Base-by-base conservation (phyloP, 2,797 vertebrate species). In the Gila robusta region DNA sequence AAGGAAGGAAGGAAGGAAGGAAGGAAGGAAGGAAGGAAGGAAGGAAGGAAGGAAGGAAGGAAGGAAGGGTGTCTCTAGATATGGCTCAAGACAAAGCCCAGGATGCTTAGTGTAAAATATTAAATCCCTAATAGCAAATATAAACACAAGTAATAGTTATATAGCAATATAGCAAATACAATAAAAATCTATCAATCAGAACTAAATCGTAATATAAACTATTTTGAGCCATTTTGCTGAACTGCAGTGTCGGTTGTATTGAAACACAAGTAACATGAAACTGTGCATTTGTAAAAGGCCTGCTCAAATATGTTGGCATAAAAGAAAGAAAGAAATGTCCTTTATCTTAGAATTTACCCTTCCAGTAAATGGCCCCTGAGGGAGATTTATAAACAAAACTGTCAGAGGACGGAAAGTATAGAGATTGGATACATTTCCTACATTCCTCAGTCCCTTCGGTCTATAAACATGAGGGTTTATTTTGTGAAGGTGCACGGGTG, bases 401-500 rank as follows among this genome's bases (percentile, higher is more conserved):
- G 83, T 86, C 79, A 84, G 84, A 87, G 90, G 83, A 80, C 1
- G 41, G 86, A 67, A 49, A 82, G 84, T 76, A 83, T 84, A 72
- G 77, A 87, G 90, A 89, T 89, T 89, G 78, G 90, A 91, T 88
- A 91, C 88, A 89, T 90, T 90, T 92, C 77, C 86, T 67, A 83
- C 90, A 92, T 91, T 90, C 88, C 91, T 91, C 74, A 62, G 88
- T 91, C 92, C 86, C 83, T 84, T 73, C 76, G 9, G 85, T 52
- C 66, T 86, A 85, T 91, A 93, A 92, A 93, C 91, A 91, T 88
- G 86, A 28, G 82, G 90, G 89, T 83, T 62, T 89, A 87, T 87
- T 90, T 91, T 76, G 83, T 86, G 86, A 90, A 83, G 78, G 74
- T 87, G 87, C 81, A 85, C 47, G 84, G 72, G 77, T 87, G 89